Base-by-base conservation (phyloP, 2,797 vertebrate genomes). In the Hafferia zeledoni region DNA sequence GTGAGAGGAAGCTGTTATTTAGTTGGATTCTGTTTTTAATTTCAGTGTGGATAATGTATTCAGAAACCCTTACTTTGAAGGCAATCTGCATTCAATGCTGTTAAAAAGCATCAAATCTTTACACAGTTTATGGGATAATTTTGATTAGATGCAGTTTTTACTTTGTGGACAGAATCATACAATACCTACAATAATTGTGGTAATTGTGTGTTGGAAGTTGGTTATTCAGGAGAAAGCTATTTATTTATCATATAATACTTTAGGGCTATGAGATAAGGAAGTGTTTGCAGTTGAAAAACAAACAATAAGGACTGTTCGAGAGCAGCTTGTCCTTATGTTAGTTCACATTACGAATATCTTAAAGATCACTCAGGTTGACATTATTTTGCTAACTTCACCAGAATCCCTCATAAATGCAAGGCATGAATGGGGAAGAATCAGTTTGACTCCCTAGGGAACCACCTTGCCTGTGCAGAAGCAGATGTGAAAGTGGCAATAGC, bases 11-110 rank as follows among this genome's bases (percentile, higher is more conserved):
- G 44, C 41, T 80, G 46, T 41, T 94, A 82, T 55, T 68, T 53
- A 84, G 53, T 53, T 69, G 65, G 52, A 55, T 75, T 79, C 17
- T 94, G 63, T 78, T 94, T 96, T 96, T 94, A 81, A 89, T 90
- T 83, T 86, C 13, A 81, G 31, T 80, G 78, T 57, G 67, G 68
- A 50, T 93, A 83, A 93, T 83, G 15, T 61, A 78, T 94, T 92
- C 88, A 85, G 50, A 93, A 96, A 69, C 41, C 39, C 82, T 93
- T 65, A 60, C 27, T 76, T 80, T 92, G 69, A 70, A 91, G 80
- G 57, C 23, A 93, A 44, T 92, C 57, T 75, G 53, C 39, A 69
- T 89, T 88, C 59, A 50, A 5, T 78, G 39, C 22, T 87, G 39
- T 17, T 67, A 77, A 52, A 77, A 61, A 64, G 41, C 57, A 83